phyloP scores from a whole-genome alignment of 2,888 invertebrate genomes.

The Dexiosoma caninum region DNA sequence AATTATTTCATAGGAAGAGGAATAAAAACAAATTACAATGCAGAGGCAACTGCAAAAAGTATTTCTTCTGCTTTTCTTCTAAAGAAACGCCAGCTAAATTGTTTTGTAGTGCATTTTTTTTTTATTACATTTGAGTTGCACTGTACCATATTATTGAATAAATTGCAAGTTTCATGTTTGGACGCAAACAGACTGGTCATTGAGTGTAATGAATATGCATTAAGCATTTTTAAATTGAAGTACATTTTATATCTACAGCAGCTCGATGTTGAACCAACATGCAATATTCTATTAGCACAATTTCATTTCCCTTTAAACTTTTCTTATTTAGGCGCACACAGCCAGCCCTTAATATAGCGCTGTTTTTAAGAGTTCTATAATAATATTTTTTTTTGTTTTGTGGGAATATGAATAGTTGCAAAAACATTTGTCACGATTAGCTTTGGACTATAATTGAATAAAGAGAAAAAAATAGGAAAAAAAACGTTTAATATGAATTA shows the following conservation, averaged over 20 bases:
- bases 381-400: background rate
- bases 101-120: too few relatives aligned
- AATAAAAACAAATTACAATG: too few relatives aligned
- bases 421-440: conserved; percentile 4
- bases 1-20: too few relatives aligned
- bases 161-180: background rate
- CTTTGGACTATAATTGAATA: background rate
- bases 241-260: background rate
- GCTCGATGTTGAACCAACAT: conserved; percentile 23
- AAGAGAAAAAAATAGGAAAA: background rate
- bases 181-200: background rate
- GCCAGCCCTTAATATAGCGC: background rate
- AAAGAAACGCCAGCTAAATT: too few relatives aligned
- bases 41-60: too few relatives aligned
- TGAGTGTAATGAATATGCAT: background rate
- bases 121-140: too few relatives aligned
- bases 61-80: too few relatives aligned
- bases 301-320: background rate
- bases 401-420: background rate
- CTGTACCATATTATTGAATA: background rate
- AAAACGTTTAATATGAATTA: conserved; percentile 2
- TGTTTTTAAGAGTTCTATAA: background rate
- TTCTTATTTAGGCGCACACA: background rate
- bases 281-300: conserved; percentile 38
- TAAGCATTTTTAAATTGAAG: background rate